These are phyloP conservation scores for Melitaea athalia DNA, from an alignment of 2,888 invertebrate genomes.

Conservation along the genomic window DNA sequence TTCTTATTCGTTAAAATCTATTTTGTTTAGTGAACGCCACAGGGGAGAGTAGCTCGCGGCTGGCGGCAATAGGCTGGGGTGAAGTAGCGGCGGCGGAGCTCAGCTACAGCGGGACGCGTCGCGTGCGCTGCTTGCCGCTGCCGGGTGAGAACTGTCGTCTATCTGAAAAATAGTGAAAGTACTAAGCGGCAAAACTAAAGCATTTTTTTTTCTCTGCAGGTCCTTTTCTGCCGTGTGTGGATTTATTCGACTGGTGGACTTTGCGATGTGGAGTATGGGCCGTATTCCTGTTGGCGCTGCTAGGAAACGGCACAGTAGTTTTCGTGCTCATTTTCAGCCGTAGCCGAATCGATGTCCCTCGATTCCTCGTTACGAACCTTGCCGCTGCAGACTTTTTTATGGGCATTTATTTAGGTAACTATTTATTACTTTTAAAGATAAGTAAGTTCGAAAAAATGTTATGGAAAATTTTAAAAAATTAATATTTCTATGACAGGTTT, in stretches of 20 bases:
- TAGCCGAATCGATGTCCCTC: slow-evolving; percentile 97
- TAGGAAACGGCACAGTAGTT: slow-evolving; percentile 98
- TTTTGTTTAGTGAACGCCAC: slow-evolving; percentile 58
- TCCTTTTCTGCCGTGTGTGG: slow-evolving; percentile 97
- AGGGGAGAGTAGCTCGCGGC: slow-evolving; percentile 44
- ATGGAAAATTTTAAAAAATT: not conserved
- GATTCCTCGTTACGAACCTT: slow-evolving; percentile 97
- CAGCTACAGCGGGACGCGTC: slow-evolving; percentile 34
- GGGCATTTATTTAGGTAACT: slow-evolving; percentile 93
- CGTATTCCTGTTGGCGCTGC: slow-evolving; percentile 95
- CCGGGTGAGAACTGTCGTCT: slow-evolving; percentile 81
- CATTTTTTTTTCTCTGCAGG: slow-evolving; percentile 73
- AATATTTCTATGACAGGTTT: slow-evolving; percentile 84
- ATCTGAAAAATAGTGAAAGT: not conserved
- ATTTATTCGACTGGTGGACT: slow-evolving; percentile 99
- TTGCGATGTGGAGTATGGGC: slow-evolving; percentile 98
- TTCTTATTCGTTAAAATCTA: not conserved
- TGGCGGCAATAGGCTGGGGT: slow-evolving; percentile 37
- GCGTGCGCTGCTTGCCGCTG: slow-evolving; percentile 86
- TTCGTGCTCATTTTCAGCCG: slow-evolving; percentile 95
- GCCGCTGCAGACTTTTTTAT: slow-evolving; percentile 98
- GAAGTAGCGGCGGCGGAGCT: slow-evolving; percentile 45
- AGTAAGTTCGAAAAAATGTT: not conserved
- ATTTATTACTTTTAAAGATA: not conserved
- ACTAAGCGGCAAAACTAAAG: not conserved